Evolutionary conservation across 2,113 vertebrate genomes (phyloP), one percentile per base, ranked within the genome.

Genomic region (Lamprotornis superbus): DNA sequence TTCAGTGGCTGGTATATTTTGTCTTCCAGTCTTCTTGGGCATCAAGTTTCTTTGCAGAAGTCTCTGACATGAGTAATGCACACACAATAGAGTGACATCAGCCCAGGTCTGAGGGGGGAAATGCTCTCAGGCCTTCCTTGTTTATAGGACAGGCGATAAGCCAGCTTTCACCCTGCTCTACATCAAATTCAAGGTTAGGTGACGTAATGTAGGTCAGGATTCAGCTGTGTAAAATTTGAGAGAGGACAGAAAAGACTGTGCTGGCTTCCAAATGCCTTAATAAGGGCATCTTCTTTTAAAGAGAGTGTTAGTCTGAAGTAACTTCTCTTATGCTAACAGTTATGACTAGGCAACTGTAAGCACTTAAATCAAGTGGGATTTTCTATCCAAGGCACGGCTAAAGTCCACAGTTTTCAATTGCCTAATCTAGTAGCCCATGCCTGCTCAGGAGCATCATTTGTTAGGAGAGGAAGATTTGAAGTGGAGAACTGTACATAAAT

Each of bases 211-310:
- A 73, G 92, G 93, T 83, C 83, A 84, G 61, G 64, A 95, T 95
- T 96, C 65, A 92, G 73, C 83, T 46, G 46, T 68, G 39, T 69
- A 90, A 94, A 96, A 90, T 53, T 76, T 87, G 76, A 70, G 67
- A 81, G 87, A 82, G 86, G 80, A 95, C 69, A 87, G 86, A 95
- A 93, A 96, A 94, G 86, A 53, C 40, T 1, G 0, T 25, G 10
- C 83, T 75, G 73, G 44, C 70, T 96, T 97, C 90, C 90, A 95
- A 96, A 97, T 97, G 95, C 80, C 96, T 97, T 97, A 97, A 97
- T 96, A 97, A 97, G 97, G 96, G 47, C 92, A 97, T 97, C 90
- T 90, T 91, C 80, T 92, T 81, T 57, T 57, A 67, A 70, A 81
- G 80, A 78, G 67, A 83, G 47, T 9, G 76, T 94, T 87, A 82